phyloP scores from a whole-genome alignment of 2,797 vertebrate species.

The Takifugu rubripes region DNA sequence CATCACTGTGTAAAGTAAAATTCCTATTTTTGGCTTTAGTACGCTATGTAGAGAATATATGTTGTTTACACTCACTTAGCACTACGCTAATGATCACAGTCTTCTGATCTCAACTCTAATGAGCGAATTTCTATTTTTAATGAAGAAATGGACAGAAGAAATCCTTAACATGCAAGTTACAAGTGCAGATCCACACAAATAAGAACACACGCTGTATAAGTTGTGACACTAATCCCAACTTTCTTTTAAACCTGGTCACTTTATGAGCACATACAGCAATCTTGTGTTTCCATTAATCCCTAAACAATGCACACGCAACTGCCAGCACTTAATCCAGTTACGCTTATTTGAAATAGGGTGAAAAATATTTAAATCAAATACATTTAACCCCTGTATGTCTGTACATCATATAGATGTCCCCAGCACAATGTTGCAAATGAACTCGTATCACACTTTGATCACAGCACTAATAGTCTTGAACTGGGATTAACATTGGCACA shows the following conservation, averaged over 20 bases:
- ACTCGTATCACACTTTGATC: slow-evolving; percentile 44
- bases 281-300: slow-evolving; percentile 9
- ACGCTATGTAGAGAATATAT: slow-evolving; percentile 9
- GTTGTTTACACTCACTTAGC: slow-evolving; percentile 6
- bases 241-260: too few relatives aligned
- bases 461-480: slow-evolving; percentile 48
- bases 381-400: background rate
- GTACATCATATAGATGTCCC: slow-evolving; percentile 13
- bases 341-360: background rate
- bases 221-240: too few relatives aligned
- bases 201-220: slow-evolving; percentile 1
- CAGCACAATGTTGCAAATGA: slow-evolving; percentile 23
- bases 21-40: too few relatives aligned
- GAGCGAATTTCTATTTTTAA: slow-evolving; percentile 63
- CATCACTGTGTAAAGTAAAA: too few relatives aligned
- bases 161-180: background rate
- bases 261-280: background rate
- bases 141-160: slow-evolving; percentile 39
- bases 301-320: too few relatives aligned
- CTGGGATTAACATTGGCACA: slow-evolving; percentile 39
- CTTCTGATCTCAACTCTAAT: slow-evolving; percentile 66
- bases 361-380: background rate
- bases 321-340: too few relatives aligned
- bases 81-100: slow-evolving; percentile 42
- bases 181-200: background rate